These are phyloP conservation scores for Gephyroberyx darwinii DNA, from an alignment of 2,797 vertebrate genomes.

Conservation along the genomic window DNA sequence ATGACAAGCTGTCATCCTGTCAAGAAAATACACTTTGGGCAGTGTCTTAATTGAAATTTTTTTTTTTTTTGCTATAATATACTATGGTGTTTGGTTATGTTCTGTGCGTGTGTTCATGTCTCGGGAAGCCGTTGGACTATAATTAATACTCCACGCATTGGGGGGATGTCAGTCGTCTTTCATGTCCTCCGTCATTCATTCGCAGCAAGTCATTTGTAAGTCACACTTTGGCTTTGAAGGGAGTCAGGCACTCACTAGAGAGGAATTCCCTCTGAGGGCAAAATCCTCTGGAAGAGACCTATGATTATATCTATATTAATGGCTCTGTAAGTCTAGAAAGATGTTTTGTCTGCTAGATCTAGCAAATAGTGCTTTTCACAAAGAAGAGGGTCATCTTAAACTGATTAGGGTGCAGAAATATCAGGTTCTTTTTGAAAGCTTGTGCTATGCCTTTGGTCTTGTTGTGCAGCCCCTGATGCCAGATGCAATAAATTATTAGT, in stretches of 20 bases:
- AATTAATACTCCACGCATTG: slow-evolving; percentile 69
- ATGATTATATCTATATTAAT: slow-evolving; percentile 86
- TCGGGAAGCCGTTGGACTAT: slow-evolving; percentile 53
- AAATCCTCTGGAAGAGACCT: slow-evolving; percentile 78
- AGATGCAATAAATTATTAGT: slow-evolving; percentile 85
- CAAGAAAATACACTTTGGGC: slow-evolving; percentile 1
- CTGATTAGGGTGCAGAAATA: slow-evolving; percentile 85
- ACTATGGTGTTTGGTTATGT: neutral
- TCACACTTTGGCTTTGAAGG: slow-evolving; percentile 84
- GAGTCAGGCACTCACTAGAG: slow-evolving; percentile 69
- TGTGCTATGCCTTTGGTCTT: slow-evolving; percentile 81
- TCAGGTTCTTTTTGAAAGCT: slow-evolving; percentile 78
- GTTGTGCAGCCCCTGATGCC: slow-evolving; percentile 74
- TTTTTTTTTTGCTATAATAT: slow-evolving; percentile 34
- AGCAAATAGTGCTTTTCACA: slow-evolving; percentile 80
- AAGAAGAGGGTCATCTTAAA: slow-evolving; percentile 88
- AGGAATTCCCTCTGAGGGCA: slow-evolving; percentile 78
- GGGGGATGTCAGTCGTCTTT: slow-evolving; percentile 69
- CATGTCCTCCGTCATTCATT: slow-evolving; percentile 81
- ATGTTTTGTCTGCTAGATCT: slow-evolving; percentile 78
- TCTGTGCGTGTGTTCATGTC: slow-evolving; percentile 29
- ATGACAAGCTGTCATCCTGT: slow-evolving; percentile 10
- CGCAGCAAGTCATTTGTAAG: slow-evolving; percentile 83
- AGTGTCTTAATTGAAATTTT: neutral
- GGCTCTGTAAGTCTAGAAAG: slow-evolving; percentile 76